phyloP scores from a whole-genome alignment of 2,113 vertebrate species.

The Chaenocephalus aceratus region DNA sequence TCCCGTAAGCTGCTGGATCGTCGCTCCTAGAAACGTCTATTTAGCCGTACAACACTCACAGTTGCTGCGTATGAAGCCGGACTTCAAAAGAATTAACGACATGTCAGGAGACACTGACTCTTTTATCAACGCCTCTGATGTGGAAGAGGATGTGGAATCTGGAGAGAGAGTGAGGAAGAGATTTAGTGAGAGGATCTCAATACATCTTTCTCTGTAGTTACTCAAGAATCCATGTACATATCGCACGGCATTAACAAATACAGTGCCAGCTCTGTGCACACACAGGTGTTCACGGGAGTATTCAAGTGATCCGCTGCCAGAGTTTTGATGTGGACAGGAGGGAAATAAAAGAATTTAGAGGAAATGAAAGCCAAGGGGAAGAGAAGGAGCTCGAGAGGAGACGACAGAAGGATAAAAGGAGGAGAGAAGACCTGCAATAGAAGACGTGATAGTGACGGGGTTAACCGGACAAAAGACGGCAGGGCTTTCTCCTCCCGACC shows the following conservation, averaged over 20 bases:
- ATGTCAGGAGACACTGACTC: conserved; percentile 74
- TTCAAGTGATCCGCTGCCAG: conserved; percentile 76
- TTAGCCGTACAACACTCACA: conserved; percentile 54
- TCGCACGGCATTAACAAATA: conserved; percentile 78
- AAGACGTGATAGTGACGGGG: conserved; percentile 44
- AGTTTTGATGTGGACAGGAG: conserved; percentile 80
- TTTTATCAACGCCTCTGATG: conserved; percentile 76
- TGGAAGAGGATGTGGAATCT: conserved; percentile 82
- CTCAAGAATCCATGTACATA: conserved; percentile 80
- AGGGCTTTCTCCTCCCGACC: conserved; percentile 66
- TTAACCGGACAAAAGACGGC: conserved; percentile 63
- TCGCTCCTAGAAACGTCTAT: conserved; percentile 45
- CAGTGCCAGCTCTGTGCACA: conserved; percentile 70
- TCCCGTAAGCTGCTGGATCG: no score
- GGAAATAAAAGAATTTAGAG: conserved; percentile 68
- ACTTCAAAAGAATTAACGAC: conserved; percentile 73
- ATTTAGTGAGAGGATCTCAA: conserved; percentile 73
- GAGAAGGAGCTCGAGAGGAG: conserved; percentile 52
- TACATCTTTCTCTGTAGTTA: conserved; percentile 70
- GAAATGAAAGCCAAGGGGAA: conserved; percentile 62
- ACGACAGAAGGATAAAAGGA: conserved; percentile 41
- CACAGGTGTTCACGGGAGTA: conserved; percentile 81
- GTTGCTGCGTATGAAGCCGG: conserved; percentile 63
- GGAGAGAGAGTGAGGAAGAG: conserved; percentile 75
- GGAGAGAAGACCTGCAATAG: conserved; percentile 31